A percentile compares a stretch with the other conserved stretches of the same genome.
These are phyloP conservation scores for Poicephalus gulielmi DNA, from an alignment of 2,113 vertebrate genomes.

Conservation along the genomic window DNA sequence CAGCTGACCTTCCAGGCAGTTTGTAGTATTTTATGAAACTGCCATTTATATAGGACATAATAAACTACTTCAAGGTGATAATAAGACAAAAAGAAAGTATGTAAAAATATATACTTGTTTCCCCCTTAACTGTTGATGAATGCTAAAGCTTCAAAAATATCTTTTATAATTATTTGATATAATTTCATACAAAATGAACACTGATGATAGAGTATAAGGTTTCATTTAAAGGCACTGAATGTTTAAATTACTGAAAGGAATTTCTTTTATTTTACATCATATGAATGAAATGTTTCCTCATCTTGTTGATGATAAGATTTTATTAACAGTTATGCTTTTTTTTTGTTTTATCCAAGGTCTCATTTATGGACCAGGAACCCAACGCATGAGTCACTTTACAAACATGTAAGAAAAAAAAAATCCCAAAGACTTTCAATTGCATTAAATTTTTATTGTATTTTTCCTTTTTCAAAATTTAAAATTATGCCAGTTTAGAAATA, in stretches of 20 bases:
- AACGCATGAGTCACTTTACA: not conserved
- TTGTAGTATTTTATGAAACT: not conserved
- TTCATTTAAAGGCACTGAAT: not conserved
- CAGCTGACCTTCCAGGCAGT: not conserved
- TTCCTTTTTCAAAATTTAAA: not conserved
- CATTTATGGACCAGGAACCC: not conserved
- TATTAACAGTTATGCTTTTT: accelerated
- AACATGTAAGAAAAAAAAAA: not conserved
- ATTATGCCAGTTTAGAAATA: not conserved
- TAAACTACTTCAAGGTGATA: not conserved
- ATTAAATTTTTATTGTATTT: not conserved
- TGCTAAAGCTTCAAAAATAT: not conserved
- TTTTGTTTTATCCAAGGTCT: not conserved
- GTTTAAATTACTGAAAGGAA: not conserved
- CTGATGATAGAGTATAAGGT: not conserved
- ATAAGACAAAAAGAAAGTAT: not conserved
- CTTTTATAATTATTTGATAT: not conserved
- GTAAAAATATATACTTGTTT: not conserved
- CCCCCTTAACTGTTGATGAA: not conserved
- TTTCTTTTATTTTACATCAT: not conserved
- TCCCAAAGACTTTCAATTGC: not conserved
- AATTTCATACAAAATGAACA: not conserved
- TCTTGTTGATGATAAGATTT: not conserved
- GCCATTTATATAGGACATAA: not conserved
- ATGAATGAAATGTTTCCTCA: not conserved